Evolutionary conservation across 1,140 invertebrate species (phyloP), one percentile per base, ranked within the genome.

Genomic region (Yoshiicerus persimilis): DNA sequence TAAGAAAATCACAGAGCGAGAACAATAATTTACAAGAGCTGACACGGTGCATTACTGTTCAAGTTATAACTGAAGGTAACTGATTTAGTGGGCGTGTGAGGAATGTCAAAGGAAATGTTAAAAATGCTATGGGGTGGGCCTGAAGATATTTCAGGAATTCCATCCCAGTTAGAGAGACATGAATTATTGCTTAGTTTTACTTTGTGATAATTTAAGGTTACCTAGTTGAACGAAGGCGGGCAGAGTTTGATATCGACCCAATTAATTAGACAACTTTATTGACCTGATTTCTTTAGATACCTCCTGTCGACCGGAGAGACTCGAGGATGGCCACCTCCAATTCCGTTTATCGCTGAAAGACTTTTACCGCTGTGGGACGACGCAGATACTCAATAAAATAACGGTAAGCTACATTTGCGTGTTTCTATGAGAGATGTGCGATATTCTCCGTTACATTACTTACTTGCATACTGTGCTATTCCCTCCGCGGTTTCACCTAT

Each of bases 341-440:
- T 92, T 93, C 70, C 90, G 90, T 6, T 89, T 93, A 11, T 90
- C 92, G 36, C 90, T 93, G 41, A 91, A 91, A 83, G 91, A 92
- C 87, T 91, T 92, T 89, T 92, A 91, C 83, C 86, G 91, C 3
- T 93, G 93, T 89, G 93, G 93, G 85, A 92, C 92, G 4, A 93
- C 92, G n/a, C 92, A 91, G 89, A 91, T 93, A 83, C 91, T 91
- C 56, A 92, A 93, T 88, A 91, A 91, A 83, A 89, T 91, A 30
- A 92, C 91, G 88, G 91, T 92, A 90, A 91, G 91, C 89, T 32
- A 41, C 23, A 83, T 87, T 64, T 77, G 41, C 56, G 84, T 84
- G 84, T 32, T 77, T n/a, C 62, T 32, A 23, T 83, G 41, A 56
- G 41, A 47, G 83, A 38, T 70, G 70, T 88, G 87, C 87, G 25